These are phyloP conservation scores for Cepphus grylle DNA, from an alignment of 2,113 vertebrate genomes.

Conservation along the genomic window DNA sequence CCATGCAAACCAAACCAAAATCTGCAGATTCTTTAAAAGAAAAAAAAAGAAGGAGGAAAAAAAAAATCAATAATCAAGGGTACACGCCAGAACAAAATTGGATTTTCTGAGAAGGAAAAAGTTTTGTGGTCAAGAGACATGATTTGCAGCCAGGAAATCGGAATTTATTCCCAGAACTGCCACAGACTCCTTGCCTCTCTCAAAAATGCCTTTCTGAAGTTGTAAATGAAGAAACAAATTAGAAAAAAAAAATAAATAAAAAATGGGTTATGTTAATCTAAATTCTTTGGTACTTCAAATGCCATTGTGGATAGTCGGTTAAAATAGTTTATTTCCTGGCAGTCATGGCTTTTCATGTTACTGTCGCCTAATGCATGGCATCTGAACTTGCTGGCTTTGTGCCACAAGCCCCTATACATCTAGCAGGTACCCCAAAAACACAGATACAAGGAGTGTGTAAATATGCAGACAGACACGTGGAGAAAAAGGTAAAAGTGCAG, in stretches of 20 bases:
- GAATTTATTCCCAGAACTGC: slow-evolving; percentile 4
- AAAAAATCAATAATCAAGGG: neutral
- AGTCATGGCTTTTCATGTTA: neutral
- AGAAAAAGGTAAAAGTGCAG: neutral
- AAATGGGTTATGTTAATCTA: neutral
- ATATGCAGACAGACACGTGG: neutral
- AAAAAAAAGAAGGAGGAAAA: neutral
- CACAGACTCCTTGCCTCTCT: neutral
- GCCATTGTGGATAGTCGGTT: neutral
- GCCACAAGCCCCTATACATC: neutral
- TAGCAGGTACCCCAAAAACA: neutral
- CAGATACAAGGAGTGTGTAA: neutral
- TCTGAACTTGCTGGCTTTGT: neutral
- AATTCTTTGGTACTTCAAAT: neutral
- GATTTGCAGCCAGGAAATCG: neutral
- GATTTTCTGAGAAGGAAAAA: slow-evolving; percentile 19
- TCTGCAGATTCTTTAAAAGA: neutral
- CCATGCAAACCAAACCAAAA: neutral
- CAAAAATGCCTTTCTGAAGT: neutral
- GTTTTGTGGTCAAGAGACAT: neutral
- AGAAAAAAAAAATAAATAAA: neutral
- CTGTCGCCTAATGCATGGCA: rapidly evolving
- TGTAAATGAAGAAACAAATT: neutral
- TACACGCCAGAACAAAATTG: neutral
- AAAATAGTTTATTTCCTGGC: neutral